phyloP scores from a whole-genome alignment of 2,113 vertebrate species.

The Sarotherodon lohbergeri region DNA sequence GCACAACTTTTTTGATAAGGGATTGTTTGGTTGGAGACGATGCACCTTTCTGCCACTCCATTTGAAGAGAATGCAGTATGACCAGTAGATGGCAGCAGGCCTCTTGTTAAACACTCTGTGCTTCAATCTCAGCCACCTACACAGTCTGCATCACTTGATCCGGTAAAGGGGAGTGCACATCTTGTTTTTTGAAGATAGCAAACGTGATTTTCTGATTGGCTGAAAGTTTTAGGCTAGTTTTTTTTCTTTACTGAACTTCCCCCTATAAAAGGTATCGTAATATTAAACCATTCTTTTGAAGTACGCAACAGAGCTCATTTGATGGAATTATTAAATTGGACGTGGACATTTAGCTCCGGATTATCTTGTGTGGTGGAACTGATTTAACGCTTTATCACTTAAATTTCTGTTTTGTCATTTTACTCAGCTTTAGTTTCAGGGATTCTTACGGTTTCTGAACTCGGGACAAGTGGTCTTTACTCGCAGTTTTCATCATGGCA shows the following conservation, averaged over 20 bases:
- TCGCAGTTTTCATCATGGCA: slow-evolving; percentile 73
- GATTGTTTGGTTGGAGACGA: neutral
- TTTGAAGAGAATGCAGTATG: neutral
- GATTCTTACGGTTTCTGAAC: neutral
- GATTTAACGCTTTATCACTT: neutral
- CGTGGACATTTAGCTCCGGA: slow-evolving; percentile 15
- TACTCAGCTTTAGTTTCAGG: neutral
- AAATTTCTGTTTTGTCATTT: neutral
- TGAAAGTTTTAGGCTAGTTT: slow-evolving; percentile 14
- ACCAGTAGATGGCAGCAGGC: slow-evolving; percentile 56
- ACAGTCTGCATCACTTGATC: neutral
- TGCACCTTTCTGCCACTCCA: no score
- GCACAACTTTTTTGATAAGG: neutral
- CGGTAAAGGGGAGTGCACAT: neutral
- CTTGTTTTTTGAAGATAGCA: neutral
- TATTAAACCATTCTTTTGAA: neutral
- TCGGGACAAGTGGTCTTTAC: neutral
- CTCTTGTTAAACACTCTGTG: neutral
- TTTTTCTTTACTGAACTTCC: neutral
- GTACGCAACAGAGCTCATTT: neutral
- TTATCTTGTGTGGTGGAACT: slow-evolving; percentile 19
- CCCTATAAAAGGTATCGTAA: slow-evolving; percentile 48
- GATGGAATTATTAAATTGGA: slow-evolving; percentile 22
- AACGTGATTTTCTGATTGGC: slow-evolving; percentile 55
- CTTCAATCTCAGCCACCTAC: neutral